Base-by-base conservation (phyloP, 2,797 vertebrate genomes). In the Hippopotamyrus pictus region DNA sequence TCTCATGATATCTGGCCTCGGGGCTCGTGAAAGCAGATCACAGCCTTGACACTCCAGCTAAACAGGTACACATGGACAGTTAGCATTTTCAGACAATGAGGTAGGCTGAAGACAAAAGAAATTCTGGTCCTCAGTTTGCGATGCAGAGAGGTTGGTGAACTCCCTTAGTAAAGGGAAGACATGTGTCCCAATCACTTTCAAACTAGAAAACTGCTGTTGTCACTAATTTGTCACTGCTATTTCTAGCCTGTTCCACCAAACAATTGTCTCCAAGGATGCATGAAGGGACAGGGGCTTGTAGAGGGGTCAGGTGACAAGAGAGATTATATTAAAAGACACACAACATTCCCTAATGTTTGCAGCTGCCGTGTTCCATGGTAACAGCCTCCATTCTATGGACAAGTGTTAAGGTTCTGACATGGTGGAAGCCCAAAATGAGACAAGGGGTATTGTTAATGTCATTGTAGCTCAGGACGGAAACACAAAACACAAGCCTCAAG, bases 341-440 rank as follows among this genome's bases (percentile, higher is more conserved):
- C 19, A 29, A 44, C 25, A 59, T 48, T 33, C 19, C 57, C 25
- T 46, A 85, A 88, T 6, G 87, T 11, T 79, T 7, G 79, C 93
- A 93, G 93, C 93, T 94, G 93, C 90, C 92, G 91, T 88, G 88
- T 8, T 89, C 89, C 92, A 90, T 93, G 92, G 57, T 93, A 93
- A 89, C 76, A 90, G 3, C 90, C 83, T 84, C 90, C 91, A 90
- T 91, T 92, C 89, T 91, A 89, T 89, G 88, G 82, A 90, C 76
- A 87, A 89, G 44, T 86, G 90, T 92, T 93, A 91, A 92, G 90
- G 89, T 93, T 91, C 92, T 92, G 46, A 92, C 91, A 92, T 91
- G 89, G 53, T 82, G 92, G 90, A 89, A 88, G 89, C 87, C 33
- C 73, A 8, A n/a, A 79, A 19, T 79, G 73, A 79, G 6, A 79